phyloP scores from a whole-genome alignment of 1,140 invertebrate genomes.

The Piezodorus guildinii region DNA sequence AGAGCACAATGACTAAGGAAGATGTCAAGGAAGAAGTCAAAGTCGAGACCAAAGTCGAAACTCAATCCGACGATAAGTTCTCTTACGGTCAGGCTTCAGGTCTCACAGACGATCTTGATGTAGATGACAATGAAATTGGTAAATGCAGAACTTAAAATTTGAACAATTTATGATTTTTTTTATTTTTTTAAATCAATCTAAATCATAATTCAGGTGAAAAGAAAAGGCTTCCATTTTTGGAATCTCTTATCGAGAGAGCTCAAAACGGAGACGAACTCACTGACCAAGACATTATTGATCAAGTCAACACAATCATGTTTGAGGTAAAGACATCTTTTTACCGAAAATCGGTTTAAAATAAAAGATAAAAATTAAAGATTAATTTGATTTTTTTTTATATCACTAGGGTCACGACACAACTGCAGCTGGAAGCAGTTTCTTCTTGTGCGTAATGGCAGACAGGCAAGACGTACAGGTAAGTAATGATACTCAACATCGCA shows the following conservation, averaged over 20 bases:
- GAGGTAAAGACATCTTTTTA: too few relatives aligned
- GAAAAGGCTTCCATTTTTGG: conserved; percentile 85
- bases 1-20: conserved; percentile 13
- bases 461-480: conserved; percentile 48
- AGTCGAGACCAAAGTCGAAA: conserved; percentile 30
- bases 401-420: conserved; percentile 80
- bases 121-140: conserved; percentile 58
- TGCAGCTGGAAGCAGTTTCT: conserved; percentile 72
- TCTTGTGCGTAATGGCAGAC: conserved; percentile 65
- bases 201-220: conserved; percentile 45
- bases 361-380: too few relatives aligned
- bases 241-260: conserved; percentile 75
- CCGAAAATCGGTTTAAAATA: too few relatives aligned
- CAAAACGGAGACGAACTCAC: conserved; percentile 65
- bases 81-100: conserved; percentile 60
- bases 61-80: conserved; percentile 46
- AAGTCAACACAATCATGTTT: conserved; percentile 90
- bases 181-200: too few relatives aligned
- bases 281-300: conserved; percentile 78
- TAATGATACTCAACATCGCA: conserved; percentile 37
- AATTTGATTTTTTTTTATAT: neutral
- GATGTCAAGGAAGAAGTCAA: conserved; percentile 22
- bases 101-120: conserved; percentile 66
- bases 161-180: neutral
- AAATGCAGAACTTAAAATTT: conserved; percentile 26